phyloP scores from a whole-genome alignment of 2,113 vertebrate species.

The Bubo bubo region DNA sequence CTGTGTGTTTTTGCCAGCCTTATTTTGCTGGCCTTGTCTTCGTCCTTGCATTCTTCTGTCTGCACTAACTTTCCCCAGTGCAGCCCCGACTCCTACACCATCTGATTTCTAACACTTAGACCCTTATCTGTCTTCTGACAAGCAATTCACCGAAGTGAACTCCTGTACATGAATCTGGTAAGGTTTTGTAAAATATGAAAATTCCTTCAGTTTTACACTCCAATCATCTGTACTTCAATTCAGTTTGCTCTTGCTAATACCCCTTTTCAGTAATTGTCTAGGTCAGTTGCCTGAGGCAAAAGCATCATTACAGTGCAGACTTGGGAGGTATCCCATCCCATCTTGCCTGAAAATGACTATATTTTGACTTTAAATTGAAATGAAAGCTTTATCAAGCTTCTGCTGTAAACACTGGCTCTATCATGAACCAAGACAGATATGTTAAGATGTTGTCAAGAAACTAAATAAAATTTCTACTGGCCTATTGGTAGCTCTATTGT shows the following conservation, averaged over 20 bases:
- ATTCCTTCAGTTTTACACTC: background rate
- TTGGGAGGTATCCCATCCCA: background rate
- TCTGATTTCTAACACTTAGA: conserved; percentile 8
- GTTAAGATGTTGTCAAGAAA: background rate
- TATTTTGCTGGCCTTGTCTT: no score
- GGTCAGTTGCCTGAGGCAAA: background rate
- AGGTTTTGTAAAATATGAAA: background rate
- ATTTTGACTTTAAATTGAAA: background rate
- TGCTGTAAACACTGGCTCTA: background rate
- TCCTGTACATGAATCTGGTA: background rate
- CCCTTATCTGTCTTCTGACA: background rate
- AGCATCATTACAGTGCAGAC: background rate
- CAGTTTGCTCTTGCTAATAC: background rate
- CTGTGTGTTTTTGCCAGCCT: no score
- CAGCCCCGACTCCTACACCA: no score
- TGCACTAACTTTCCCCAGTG: no score
- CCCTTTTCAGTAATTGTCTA: background rate
- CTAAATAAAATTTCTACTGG: background rate
- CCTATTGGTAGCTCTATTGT: background rate
- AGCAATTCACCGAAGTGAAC: conserved; percentile 23
- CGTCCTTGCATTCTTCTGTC: no score
- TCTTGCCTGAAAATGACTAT: background rate
- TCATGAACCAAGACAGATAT: background rate
- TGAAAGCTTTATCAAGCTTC: background rate
- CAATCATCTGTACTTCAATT: background rate